phyloP scores from a whole-genome alignment of 2,888 invertebrate genomes.

The Fragum fragum region DNA sequence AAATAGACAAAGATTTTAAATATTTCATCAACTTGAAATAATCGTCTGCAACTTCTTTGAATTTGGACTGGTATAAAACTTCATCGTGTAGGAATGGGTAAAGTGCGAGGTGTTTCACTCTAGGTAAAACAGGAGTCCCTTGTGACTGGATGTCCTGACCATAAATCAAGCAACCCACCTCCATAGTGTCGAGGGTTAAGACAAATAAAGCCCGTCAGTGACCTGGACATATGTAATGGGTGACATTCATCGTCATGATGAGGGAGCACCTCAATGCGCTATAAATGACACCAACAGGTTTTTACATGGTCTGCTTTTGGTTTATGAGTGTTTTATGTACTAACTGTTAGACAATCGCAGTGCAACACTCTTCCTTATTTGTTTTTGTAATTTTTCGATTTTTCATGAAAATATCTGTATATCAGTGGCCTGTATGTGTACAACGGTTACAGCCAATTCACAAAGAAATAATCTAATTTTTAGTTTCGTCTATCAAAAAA shows the following conservation, averaged over 20 bases:
- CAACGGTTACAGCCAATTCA: no score
- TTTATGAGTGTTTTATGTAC: background rate
- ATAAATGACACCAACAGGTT: constrained; percentile 27
- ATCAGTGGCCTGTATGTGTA: no score
- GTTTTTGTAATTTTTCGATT: background rate
- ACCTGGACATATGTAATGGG: constrained; percentile 29
- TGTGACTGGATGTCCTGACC: constrained; percentile 7
- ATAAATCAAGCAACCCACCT: constrained; percentile 30
- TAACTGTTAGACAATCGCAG: background rate
- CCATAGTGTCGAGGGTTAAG: constrained; percentile 30
- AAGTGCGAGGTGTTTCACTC: no score
- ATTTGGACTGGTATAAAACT: no score
- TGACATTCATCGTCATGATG: constrained; percentile 31
- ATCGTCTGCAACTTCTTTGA: no score
- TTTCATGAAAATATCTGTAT: no score
- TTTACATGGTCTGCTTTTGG: constrained; percentile 13
- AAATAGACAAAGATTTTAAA: no score
- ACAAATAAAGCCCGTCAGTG: constrained; percentile 29
- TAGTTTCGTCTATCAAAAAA: no score
- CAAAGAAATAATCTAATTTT: no score
- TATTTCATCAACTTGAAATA: no score
- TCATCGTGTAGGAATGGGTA: no score
- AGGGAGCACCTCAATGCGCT: constrained; percentile 19
- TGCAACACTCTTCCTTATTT: constrained; percentile 1
- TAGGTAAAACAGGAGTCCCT: no score